These are phyloP conservation scores for Polyodon spathula DNA, from an alignment of 2,113 vertebrate genomes.

Conservation along the genomic window DNA sequence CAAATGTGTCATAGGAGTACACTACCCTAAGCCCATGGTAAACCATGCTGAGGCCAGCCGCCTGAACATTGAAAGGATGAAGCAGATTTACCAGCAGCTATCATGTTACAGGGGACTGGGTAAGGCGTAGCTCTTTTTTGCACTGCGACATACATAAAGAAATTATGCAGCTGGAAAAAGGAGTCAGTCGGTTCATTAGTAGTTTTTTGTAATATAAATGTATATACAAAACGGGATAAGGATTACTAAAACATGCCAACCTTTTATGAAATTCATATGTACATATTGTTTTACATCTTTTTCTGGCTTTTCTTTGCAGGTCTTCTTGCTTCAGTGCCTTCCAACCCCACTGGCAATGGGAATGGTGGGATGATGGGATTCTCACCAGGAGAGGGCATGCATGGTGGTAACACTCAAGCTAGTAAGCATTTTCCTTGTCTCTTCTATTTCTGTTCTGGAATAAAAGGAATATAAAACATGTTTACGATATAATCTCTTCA, in stretches of 20 bases:
- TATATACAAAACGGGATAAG: too few species aligned
- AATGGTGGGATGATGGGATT: conserved; percentile 55
- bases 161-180: conserved; percentile 12
- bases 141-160: too few species aligned
- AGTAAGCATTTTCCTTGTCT: background rate
- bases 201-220: too few species aligned
- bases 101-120: conserved; percentile 85
- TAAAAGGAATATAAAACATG: too few species aligned
- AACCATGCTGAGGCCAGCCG: conserved; percentile 86
- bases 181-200: too few species aligned
- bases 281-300: background rate
- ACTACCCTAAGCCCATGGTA: conserved; percentile 92
- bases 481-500: too few species aligned
- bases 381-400: conserved; percentile 49
- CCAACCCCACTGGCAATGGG: conserved; percentile 57
- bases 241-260: too few species aligned
- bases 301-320: conserved; percentile 47
- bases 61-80: conserved; percentile 90
- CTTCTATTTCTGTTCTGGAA: too few species aligned
- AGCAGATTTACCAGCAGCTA: conserved; percentile 92
- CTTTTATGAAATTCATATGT: too few species aligned
- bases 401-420: conserved; percentile 40
- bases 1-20: conserved; percentile 81
- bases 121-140: conserved; percentile 32
- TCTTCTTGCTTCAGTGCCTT: conserved; percentile 78